phyloP scores from a whole-genome alignment of 2,888 invertebrate genomes.

The Eledone cirrhosa region DNA sequence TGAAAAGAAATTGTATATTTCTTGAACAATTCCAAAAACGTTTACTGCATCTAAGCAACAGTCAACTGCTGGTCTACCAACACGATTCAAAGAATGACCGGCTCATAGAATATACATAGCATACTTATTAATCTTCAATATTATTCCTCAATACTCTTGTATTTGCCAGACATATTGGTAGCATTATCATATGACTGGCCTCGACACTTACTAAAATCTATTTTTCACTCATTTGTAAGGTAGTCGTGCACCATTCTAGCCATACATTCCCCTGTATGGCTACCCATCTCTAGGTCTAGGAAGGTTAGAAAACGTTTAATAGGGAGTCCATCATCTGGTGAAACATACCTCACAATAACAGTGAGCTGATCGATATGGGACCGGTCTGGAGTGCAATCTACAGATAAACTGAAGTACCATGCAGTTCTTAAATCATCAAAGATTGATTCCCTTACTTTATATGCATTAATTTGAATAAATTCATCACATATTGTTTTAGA shows the following conservation, averaged over 20 bases:
- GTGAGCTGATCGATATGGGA: not conserved
- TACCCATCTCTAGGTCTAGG: not conserved
- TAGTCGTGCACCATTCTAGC: not conserved
- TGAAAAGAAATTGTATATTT: too few relatives aligned
- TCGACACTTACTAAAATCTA: not conserved
- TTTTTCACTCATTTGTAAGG: not conserved
- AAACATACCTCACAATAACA: not conserved
- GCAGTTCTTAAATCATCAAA: not conserved
- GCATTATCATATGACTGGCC: too few relatives aligned
- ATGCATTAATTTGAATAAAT: not conserved
- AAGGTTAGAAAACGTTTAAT: not conserved
- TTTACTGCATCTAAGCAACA: too few relatives aligned
- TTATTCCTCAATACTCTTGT: not conserved
- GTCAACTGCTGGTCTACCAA: too few relatives aligned
- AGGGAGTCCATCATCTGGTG: not conserved
- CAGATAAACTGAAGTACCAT: not conserved
- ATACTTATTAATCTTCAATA: not conserved
- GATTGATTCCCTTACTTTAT: not conserved
- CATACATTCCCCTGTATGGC: not conserved
- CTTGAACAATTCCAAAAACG: too few relatives aligned
- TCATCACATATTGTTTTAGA: not conserved
- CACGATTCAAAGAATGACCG: too few relatives aligned
- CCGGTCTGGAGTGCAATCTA: not conserved
- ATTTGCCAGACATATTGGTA: not conserved
- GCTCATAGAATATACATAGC: too few relatives aligned